Evolutionary conservation across 1,140 invertebrate species (phyloP), one percentile per base, ranked within the genome.

Genomic region (Protaetia brevitarsis): DNA sequence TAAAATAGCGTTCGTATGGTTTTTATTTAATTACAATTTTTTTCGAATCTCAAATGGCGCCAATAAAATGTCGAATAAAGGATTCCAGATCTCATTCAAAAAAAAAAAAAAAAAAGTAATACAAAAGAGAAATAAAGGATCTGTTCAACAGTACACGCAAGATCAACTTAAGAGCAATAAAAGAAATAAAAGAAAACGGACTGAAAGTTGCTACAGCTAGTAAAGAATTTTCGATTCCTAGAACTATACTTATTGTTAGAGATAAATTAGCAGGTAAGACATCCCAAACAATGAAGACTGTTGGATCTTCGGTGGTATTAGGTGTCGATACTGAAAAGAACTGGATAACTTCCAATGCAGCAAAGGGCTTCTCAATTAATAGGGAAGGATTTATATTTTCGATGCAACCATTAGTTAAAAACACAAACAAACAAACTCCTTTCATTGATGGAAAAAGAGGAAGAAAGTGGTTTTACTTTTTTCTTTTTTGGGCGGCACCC

Each of bases 391-490:
- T 72, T 16, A 30, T 71, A 21, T 41, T 69, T 61, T 72, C 69
- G n/a, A 69, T 75, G 2, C 72, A 73, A 31, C 64, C 70, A 27
- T 29, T 64, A 29, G 21, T 64, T n/a, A 34, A 66, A 34, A 34
- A 66, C 10, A 65, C 64, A 26, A 67, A 73, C 66, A 23, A 28
- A 21, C 19, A 11, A 13, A 62, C 27, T 37, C 45, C 57, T 63
- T 71, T 71, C 51, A 68, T 5, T 26, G 63, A 70, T 59, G 66
- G 70, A 65, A 34, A 61, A 27, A 71, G 71, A 29, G 66, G 66
- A 63, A 65, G 67, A 58, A 67, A 68, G 34, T 73, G 72, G 73
- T 73, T 65, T 57, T 30, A 73, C 19, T 66, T 16, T 41, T 76
- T 76, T 68, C 37, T 73, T 28, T n/a, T n/a, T n/a, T n/a, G 37